Percentiles rank a stretch among this genome's conserved stretches.
Conservation (phyloP, 2,888 invertebrate genomes). For the Chironomus tentans region DNA sequence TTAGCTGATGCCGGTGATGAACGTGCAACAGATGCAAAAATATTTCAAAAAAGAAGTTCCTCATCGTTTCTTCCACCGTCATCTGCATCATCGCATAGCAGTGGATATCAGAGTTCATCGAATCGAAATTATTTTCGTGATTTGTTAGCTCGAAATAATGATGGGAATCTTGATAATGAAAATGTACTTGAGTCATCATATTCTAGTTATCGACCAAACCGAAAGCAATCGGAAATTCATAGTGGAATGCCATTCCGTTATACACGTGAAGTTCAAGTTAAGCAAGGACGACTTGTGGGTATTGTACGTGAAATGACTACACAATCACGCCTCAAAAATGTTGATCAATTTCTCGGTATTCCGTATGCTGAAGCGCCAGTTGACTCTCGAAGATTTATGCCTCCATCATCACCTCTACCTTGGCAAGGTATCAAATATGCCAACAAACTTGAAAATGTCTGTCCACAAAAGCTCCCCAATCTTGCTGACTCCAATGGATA, state of each 20-base stretch:
- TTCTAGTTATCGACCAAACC: neutral
- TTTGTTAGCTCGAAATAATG: neutral
- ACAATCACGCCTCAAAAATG: constrained; percentile 52
- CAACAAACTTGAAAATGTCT: constrained; percentile 67
- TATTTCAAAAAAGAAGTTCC: neutral
- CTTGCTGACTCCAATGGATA: constrained; percentile 50
- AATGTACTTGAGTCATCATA: neutral
- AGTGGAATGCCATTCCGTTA: neutral
- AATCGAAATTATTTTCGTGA: constrained; percentile 18
- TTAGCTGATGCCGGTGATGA: constrained; percentile 5
- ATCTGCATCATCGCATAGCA: neutral
- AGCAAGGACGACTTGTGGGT: constrained; percentile 61
- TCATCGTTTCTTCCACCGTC: neutral
- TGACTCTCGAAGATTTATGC: constrained; percentile 70
- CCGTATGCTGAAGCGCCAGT: constrained; percentile 76
- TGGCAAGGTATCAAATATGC: constrained; percentile 67
- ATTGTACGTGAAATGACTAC: constrained; percentile 52
- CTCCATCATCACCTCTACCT: constrained; percentile 72
- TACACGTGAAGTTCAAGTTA: constrained; percentile 49
- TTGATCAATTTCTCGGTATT: constrained; percentile 68
- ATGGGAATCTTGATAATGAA: neutral
- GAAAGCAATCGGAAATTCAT: neutral
- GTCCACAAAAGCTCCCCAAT: constrained; percentile 72
- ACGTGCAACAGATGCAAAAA: constrained; percentile 19
- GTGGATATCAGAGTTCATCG: neutral